Base-by-base conservation (phyloP, 2,888 invertebrate species). In the Branchellion lobata region DNA sequence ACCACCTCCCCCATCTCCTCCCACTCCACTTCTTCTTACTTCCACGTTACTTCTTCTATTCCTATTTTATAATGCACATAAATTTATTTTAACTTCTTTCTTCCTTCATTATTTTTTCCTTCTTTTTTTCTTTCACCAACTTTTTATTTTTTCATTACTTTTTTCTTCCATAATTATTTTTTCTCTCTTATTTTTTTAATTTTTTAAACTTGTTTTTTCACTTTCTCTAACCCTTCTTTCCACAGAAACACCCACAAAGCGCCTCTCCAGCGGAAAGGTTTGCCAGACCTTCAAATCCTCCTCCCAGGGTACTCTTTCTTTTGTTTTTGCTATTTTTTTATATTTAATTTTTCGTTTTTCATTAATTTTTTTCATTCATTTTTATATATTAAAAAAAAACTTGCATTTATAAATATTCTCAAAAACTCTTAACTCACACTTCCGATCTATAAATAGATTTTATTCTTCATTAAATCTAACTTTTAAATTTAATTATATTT, bases 271-370 rank as follows among this genome's bases (percentile, higher is more conserved):
- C 83, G 27, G 86, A 86, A 72, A 86, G 85, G 81, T 86, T 86
- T 84, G 85, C 85, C 79, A 84, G 85, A 83, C 86, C 86, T 24
- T 84, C 84, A 80, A 84, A 84, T 75, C 85, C 85, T 65, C 85
- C 84, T n/a, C 80, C 81, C 31, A 78, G 51, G 31, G 51, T 74
- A 31, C 24, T 40, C 0, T 11, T 14, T 24, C 21, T 14, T 33
- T 71, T 36, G 24, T 24, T 71, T 71, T 36, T 1, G 24, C 14
- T 36, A 36, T 31, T 31, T 71, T 0, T 36, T 31, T n/a, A 31
- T 33, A 36, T 33, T 36, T 36, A 71, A n/a, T n/a, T n/a, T n/a
- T n/a, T n/a, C n/a, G n/a, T n/a, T n/a, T n/a, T n/a, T n/a, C n/a
- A n/a, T n/a, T n/a, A n/a, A n/a, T n/a, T n/a, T n/a, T n/a, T n/a